A percentile compares a stretch with the other conserved stretches of the same genome.
These are phyloP conservation scores for Aphis craccivora DNA, from an alignment of 1,140 invertebrate genomes.

Conservation along the genomic window DNA sequence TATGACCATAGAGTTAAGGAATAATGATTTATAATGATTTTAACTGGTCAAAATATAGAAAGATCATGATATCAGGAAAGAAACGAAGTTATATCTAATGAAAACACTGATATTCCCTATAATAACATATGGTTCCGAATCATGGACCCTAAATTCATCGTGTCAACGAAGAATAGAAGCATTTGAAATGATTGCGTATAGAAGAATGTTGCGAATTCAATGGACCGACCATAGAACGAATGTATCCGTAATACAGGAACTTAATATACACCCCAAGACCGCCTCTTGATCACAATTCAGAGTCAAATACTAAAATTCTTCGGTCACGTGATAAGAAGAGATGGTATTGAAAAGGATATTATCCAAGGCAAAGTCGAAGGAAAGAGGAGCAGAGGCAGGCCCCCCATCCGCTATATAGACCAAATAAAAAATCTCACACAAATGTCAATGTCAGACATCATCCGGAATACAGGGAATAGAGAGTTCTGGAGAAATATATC, in stretches of 20 bases:
- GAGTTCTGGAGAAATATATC: too few relatives aligned
- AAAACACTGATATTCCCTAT: conserved; percentile 26
- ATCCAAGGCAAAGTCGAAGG: not conserved
- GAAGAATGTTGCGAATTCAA: conserved; percentile 13
- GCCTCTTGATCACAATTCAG: conserved; percentile 31
- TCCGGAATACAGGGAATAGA: conserved; percentile 4
- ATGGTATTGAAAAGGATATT: not conserved
- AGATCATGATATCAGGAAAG: too few relatives aligned
- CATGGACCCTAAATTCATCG: conserved; percentile 14
- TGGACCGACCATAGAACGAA: conserved; percentile 22
- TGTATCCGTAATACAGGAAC: not conserved
- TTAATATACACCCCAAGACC: not conserved
- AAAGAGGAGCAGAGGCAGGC: conserved; percentile 10
- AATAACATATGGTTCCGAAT: conserved; percentile 15
- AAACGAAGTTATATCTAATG: not conserved
- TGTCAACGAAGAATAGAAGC: conserved; percentile 25
- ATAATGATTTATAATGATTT: too few relatives aligned
- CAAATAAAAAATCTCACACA: conserved; percentile 25
- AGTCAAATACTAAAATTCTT: conserved; percentile 28
- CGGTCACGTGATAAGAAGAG: not conserved
- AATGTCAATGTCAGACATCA: conserved; percentile 40
- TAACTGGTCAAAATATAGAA: too few relatives aligned
- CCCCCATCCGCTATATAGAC: conserved; percentile 6
- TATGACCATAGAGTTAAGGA: too few relatives aligned
- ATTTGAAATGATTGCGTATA: conserved; percentile 28